Base-by-base conservation (phyloP, 2,113 vertebrate genomes). In the Stegastes partitus region DNA sequence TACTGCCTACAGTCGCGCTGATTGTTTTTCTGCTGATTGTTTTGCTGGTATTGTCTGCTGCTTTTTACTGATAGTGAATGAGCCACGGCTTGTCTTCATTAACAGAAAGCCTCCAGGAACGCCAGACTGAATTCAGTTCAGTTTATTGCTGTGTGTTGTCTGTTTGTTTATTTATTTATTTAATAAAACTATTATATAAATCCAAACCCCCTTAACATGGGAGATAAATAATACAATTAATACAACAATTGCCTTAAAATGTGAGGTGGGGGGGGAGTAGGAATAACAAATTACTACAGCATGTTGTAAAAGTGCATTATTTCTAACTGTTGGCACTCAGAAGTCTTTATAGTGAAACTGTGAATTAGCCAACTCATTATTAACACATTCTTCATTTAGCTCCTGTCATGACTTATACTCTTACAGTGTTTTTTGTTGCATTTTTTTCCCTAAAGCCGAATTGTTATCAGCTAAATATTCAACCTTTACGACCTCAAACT, bases 61-160 rank as follows among this genome's bases (percentile, higher is more conserved):
- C 45, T 31, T 68, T 51, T 47, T 28, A 49, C 19, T 61, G 54
- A 57, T 34, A 49, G 11, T 23, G 39, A 77, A 19, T 26, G 28
- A 59, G 26, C 42, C 65, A 26, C 37, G 22, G 45, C 54, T 50
- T 50, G 8, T 63, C 26, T 74, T 74, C 8, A 50, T 61, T 47
- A 74, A 66, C 58, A 19, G 16, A n/a, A 83, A 63, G 16, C 49
- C 54, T 65, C 31, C 44, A 19, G 42, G 59, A n/a, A 23, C 12
- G 37, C 3, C n/a, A 58, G 34, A 64, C 75, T 68, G 39, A 57
- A n/a, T 31, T 47, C 23, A 42, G 9, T 53, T 22, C 8, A 34
- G 19, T 47, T 61, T 70, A 16, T 75, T 66, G 12, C 31, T 51
- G 49, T 58, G 55, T 31, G 16, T 42, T 14, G 14, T 14, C 2